Conservation (phyloP, 2,888 invertebrate genomes). For the Phyllotreta striolata region DNA sequence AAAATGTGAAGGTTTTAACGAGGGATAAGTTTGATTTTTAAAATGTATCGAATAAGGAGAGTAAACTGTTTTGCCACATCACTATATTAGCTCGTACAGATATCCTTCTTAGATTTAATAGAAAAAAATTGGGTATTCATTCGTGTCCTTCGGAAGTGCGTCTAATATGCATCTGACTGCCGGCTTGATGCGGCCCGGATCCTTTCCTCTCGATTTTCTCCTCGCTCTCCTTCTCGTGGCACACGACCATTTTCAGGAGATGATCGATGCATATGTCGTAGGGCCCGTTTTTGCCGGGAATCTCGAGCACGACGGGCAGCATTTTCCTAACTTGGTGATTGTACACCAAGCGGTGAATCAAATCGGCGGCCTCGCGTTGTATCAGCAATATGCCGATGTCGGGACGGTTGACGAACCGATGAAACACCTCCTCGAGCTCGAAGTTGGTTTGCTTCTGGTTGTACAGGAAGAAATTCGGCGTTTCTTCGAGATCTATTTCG, state of each 20-base stretch:
- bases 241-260: slow-evolving; percentile 26
- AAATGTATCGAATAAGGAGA: too few species aligned
- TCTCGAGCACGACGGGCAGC: slow-evolving; percentile 43
- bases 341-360: slow-evolving; percentile 34
- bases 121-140: not conserved
- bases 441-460: slow-evolving; percentile 8
- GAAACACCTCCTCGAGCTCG: slow-evolving; percentile 14
- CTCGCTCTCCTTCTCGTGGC: slow-evolving; percentile 27
- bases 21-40: too few species aligned
- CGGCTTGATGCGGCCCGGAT: not conserved
- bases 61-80: too few species aligned
- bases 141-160: slow-evolving; percentile 7
- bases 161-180: not conserved
- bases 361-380: slow-evolving; percentile 44
- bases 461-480: slow-evolving; percentile 43
- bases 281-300: slow-evolving; percentile 43
- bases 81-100: too few species aligned
- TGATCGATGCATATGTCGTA: slow-evolving; percentile 37
- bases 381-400: slow-evolving; percentile 46
- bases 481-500: slow-evolving; percentile 36
- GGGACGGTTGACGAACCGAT: slow-evolving; percentile 31
- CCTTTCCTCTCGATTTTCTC: slow-evolving; percentile 13
- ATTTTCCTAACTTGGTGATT: slow-evolving; percentile 27
- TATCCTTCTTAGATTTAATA: too few species aligned
- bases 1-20: too few species aligned